Percentiles rank a stretch among this genome's conserved stretches.
phyloP scores from a whole-genome alignment of 2,113 vertebrate genomes.

The Morone chrysops region DNA sequence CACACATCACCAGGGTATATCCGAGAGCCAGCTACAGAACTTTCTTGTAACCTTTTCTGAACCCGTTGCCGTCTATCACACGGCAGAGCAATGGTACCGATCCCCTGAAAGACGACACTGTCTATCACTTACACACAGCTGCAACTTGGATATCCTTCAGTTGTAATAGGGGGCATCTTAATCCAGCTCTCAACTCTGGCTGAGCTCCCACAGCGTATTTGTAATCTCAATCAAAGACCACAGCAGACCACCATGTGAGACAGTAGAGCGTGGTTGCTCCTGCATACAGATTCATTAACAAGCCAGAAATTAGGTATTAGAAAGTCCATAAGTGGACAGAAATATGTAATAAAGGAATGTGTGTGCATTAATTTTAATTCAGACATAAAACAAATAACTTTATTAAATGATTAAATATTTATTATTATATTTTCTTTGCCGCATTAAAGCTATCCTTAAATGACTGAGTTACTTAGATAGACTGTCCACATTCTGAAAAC shows the following conservation, averaged over 20 bases:
- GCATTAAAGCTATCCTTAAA: not conserved
- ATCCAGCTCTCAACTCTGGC: slow-evolving; percentile 58
- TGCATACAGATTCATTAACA: slow-evolving; percentile 8
- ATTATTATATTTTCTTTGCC: not conserved
- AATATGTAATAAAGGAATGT: not conserved
- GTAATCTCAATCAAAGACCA: slow-evolving; percentile 61
- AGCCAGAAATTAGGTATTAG: not conserved
- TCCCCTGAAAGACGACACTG: slow-evolving; percentile 48
- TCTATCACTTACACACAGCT: slow-evolving; percentile 60
- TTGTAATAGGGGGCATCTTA: slow-evolving; percentile 41
- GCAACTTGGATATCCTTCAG: slow-evolving; percentile 61
- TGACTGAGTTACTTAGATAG: not conserved
- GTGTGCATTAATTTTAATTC: no score
- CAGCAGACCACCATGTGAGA: slow-evolving; percentile 35
- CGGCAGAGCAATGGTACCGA: slow-evolving; percentile 37
- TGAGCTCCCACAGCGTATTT: slow-evolving; percentile 44
- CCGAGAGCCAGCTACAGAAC: not conserved
- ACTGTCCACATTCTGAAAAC: not conserved
- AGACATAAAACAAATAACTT: no score
- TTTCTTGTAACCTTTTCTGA: slow-evolving; percentile 29
- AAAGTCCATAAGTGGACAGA: not conserved
- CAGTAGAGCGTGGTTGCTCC: not conserved
- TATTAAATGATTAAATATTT: no score
- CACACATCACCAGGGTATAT: slow-evolving; percentile 9
- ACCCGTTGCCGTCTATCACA: slow-evolving; percentile 36